phyloP scores from a whole-genome alignment of 2,113 vertebrate genomes.

The Alethe diademata region DNA sequence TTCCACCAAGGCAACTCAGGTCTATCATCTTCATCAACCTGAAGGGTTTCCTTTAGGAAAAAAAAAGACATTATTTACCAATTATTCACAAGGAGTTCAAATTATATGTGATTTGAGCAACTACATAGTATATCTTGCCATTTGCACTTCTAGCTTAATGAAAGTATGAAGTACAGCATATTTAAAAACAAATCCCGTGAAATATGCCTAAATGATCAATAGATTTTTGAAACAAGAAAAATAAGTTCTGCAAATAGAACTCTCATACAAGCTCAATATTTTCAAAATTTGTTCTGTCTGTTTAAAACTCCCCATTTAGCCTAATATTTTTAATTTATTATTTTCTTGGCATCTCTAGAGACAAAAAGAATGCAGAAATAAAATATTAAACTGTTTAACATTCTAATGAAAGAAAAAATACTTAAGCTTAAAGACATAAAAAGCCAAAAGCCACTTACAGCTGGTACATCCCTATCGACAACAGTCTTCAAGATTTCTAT shows the following conservation, averaged over 20 bases:
- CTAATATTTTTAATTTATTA: not conserved
- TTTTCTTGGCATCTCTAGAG: not conserved
- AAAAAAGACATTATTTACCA: not conserved
- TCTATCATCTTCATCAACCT: constrained; percentile 96
- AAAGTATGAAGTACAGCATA: not conserved
- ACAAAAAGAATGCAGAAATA: not conserved
- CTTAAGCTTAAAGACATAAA: not conserved
- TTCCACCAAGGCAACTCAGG: constrained; percentile 99
- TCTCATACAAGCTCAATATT: not conserved
- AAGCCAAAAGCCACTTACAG: constrained; percentile 78
- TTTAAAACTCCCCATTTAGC: not conserved
- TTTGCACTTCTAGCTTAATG: not conserved
- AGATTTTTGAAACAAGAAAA: not conserved
- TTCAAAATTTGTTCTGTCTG: not conserved
- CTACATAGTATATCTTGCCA: not conserved
- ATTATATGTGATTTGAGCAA: not conserved
- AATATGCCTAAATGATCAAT: not conserved
- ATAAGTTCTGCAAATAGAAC: not conserved
- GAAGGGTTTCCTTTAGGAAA: constrained; percentile 88
- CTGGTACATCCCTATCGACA: constrained; percentile 94
- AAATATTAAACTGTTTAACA: not conserved
- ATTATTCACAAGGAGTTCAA: not conserved
- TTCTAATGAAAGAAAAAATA: not conserved
- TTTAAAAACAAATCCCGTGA: not conserved
- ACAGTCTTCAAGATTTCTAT: constrained; percentile 97